These are phyloP conservation scores for Siniperca undulata DNA, from an alignment of 2,797 vertebrate species.

Conservation along the genomic window DNA sequence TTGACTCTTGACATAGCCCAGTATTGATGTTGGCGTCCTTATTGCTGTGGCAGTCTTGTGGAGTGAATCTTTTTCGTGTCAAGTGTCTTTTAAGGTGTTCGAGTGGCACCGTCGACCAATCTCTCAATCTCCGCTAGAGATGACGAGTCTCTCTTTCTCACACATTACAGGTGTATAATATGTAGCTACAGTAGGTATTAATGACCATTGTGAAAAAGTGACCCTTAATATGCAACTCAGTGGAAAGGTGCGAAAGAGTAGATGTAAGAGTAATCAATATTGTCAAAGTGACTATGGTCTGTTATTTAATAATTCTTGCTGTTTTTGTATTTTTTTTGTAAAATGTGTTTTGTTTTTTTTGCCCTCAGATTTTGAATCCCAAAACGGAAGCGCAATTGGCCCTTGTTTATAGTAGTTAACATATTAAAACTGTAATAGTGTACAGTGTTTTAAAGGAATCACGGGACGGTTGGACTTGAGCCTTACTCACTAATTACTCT, in stretches of 20 bases:
- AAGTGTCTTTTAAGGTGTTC: slow-evolving; percentile 83
- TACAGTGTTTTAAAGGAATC: slow-evolving; percentile 43
- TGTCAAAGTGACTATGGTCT: slow-evolving; percentile 81
- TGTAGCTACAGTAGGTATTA: slow-evolving; percentile 85
- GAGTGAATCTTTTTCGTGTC: slow-evolving; percentile 83
- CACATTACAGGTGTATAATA: slow-evolving; percentile 81
- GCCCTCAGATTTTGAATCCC: slow-evolving; percentile 48
- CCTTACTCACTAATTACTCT: slow-evolving; percentile 63
- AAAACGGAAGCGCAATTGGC: slow-evolving; percentile 59
- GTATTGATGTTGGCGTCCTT: slow-evolving; percentile 83
- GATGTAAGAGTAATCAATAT: slow-evolving; percentile 82
- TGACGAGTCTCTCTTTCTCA: slow-evolving; percentile 59
- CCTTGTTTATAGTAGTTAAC: slow-evolving; percentile 58
- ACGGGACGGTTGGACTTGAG: slow-evolving; percentile 53
- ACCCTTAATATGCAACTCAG: slow-evolving; percentile 88
- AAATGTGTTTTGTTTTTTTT: slow-evolving; percentile 48
- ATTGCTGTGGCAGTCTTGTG: slow-evolving; percentile 85
- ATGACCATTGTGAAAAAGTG: slow-evolving; percentile 86
- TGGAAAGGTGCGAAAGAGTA: slow-evolving; percentile 84
- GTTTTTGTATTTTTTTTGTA: slow-evolving; percentile 59
- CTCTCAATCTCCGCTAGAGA: slow-evolving; percentile 71
- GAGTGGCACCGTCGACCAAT: slow-evolving; percentile 77
- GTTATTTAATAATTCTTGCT: slow-evolving; percentile 79
- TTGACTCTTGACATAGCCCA: slow-evolving; percentile 82
- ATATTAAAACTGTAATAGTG: slow-evolving; percentile 33